Evolutionary conservation across 2,797 vertebrate genomes (phyloP).

Genomic region (Pterois miles): DNA sequence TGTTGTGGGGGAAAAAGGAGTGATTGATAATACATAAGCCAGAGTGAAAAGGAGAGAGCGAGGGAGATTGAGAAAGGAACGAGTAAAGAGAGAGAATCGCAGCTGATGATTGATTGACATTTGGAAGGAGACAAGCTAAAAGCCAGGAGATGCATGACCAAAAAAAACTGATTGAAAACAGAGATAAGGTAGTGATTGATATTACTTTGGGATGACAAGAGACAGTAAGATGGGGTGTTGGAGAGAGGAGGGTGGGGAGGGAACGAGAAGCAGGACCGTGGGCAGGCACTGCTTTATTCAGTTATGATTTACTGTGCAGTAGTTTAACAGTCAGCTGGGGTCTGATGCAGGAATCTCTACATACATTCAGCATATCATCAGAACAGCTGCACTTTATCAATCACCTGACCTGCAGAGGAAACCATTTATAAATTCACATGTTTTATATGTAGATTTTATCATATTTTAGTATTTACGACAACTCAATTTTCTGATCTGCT

Average conservation of each 20-base stretch:
- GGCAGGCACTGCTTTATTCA: slow-evolving; percentile 18
- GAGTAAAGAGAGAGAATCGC: slow-evolving; percentile 16
- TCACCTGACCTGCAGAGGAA: neutral
- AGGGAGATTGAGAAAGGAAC: slow-evolving; percentile 5
- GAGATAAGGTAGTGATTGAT: slow-evolving; percentile 48
- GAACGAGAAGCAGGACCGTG: neutral
- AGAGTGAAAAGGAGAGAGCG: slow-evolving; percentile 10
- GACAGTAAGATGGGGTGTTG: slow-evolving; percentile 8
- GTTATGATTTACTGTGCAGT: slow-evolving; percentile 26
- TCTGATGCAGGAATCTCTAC: neutral
- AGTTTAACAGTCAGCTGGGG: neutral
- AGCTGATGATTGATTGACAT: slow-evolving; percentile 61
- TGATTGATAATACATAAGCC: slow-evolving; percentile 49
- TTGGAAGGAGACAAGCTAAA: slow-evolving; percentile 42
- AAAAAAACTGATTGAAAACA: slow-evolving; percentile 35
- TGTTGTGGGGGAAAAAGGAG: neutral
- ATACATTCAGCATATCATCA: slow-evolving; percentile 8
- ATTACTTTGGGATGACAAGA: slow-evolving; percentile 31
- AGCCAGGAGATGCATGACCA: slow-evolving; percentile 44
- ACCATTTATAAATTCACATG: no score
- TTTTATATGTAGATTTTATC: neutral
- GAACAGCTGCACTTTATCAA: neutral
- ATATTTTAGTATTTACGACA: no score
- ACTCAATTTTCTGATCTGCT: neutral
- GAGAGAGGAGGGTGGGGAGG: no score